These are phyloP conservation scores for Gnathonemus echidnorhynchus DNA, from an alignment of 2,113 vertebrate species.

Conservation along the genomic window DNA sequence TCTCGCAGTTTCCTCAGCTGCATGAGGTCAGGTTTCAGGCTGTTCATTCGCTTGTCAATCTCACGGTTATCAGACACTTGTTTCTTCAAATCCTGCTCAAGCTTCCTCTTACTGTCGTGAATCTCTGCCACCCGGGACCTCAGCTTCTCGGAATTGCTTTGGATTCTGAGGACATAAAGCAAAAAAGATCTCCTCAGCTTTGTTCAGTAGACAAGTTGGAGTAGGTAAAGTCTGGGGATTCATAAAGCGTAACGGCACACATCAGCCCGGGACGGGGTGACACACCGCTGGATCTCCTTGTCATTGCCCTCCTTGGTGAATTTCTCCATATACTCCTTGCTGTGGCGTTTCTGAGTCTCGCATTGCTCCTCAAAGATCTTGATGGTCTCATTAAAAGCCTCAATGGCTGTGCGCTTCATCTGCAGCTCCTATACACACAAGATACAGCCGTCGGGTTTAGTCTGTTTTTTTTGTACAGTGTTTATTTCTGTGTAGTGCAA, in stretches of 20 bases:
- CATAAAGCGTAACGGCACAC: not conserved
- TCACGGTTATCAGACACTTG: slow-evolving; percentile 70
- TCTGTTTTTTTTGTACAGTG: not conserved
- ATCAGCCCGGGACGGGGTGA: not conserved
- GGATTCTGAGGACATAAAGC: slow-evolving; percentile 50
- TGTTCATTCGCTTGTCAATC: slow-evolving; percentile 79
- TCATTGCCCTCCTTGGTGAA: slow-evolving; percentile 69
- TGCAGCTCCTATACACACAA: slow-evolving; percentile 60
- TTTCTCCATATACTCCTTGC: slow-evolving; percentile 70
- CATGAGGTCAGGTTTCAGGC: slow-evolving; percentile 74
- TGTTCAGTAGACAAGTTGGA: not conserved
- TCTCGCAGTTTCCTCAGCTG: slow-evolving; percentile 72
- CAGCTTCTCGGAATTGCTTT: slow-evolving; percentile 69
- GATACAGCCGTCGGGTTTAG: no score
- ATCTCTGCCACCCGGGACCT: slow-evolving; percentile 70
- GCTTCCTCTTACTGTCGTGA: slow-evolving; percentile 70
- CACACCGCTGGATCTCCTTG: slow-evolving; percentile 70
- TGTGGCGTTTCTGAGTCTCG: slow-evolving; percentile 68
- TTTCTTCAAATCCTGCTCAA: slow-evolving; percentile 70
- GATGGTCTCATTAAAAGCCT: slow-evolving; percentile 75
- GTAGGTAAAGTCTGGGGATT: not conserved
- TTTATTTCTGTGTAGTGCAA: not conserved
- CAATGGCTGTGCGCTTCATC: slow-evolving; percentile 71
- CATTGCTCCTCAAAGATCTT: slow-evolving; percentile 78
- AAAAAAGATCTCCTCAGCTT: not conserved